A percentile compares a stretch with the other conserved stretches of the same genome.
These are phyloP conservation scores for Buphagus erythrorhynchus DNA, from an alignment of 2,797 vertebrate species.

Conservation along the genomic window DNA sequence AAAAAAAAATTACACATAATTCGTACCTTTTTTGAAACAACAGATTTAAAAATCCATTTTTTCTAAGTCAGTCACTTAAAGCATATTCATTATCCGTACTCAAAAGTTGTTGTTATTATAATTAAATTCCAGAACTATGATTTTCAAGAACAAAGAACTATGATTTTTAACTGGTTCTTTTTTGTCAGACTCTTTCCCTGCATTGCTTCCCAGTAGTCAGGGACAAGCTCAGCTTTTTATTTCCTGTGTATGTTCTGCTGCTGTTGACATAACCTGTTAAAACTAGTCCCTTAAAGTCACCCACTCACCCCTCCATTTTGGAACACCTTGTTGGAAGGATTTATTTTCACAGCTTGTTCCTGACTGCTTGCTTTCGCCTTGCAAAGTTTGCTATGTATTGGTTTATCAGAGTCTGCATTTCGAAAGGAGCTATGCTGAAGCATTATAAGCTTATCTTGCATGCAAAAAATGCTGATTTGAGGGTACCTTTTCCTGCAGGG, in stretches of 20 bases:
- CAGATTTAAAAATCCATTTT: background rate
- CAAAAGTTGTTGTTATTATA: background rate
- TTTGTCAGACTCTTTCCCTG: background rate
- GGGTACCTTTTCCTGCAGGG: background rate
- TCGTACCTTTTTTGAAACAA: background rate
- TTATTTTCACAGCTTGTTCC: slow-evolving; percentile 54
- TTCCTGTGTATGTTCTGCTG: background rate
- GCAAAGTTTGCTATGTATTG: background rate
- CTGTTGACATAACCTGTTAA: slow-evolving; percentile 61
- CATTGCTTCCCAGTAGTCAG: background rate
- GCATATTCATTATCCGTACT: background rate
- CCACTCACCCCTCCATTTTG: background rate
- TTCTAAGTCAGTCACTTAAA: background rate
- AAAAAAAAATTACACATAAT: accelerated
- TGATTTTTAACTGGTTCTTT: background rate
- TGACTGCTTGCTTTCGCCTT: slow-evolving; percentile 38
- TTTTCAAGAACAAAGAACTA: background rate
- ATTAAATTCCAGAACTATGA: background rate
- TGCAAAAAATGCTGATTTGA: background rate
- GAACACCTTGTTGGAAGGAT: slow-evolving; percentile 7
- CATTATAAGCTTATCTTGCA: background rate
- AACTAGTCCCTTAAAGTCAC: slow-evolving; percentile 41
- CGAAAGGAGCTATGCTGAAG: background rate
- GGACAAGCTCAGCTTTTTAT: background rate
- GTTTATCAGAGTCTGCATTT: slow-evolving; percentile 31